A percentile compares a stretch with the other conserved stretches of the same genome.
phyloP scores from a whole-genome alignment of 2,797 vertebrate species.

The Antrozous pallidus region DNA sequence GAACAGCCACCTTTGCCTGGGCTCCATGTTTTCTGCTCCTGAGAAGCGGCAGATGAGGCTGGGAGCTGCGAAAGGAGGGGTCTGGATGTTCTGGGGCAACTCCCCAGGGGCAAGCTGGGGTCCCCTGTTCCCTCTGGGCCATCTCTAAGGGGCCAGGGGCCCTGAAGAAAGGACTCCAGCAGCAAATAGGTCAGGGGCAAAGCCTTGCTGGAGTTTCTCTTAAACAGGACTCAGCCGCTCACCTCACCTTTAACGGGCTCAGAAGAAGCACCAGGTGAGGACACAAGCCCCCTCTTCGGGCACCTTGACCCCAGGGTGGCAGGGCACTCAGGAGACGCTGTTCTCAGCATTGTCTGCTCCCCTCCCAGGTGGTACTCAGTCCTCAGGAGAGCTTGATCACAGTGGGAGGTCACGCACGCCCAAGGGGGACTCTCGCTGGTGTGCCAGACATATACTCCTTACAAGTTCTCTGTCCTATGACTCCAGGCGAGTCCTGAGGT shows the following conservation, averaged over 20 bases:
- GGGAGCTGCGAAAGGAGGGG: not conserved
- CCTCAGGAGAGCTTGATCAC: not conserved
- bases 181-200: not conserved
- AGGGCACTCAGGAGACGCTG: not conserved
- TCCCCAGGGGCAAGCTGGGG: not conserved
- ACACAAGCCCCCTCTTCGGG: not conserved
- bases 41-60: not conserved
- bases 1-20: constrained; percentile 43
- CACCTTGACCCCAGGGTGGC: not conserved
- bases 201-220: not conserved
- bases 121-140: not conserved
- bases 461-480: not conserved
- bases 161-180: not conserved
- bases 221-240: not conserved
- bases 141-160: not conserved
- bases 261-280: not conserved
- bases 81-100: not conserved
- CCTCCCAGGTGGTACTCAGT: not conserved
- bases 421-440: too few relatives aligned
- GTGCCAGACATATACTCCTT: not conserved
- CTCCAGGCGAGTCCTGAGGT: not conserved
- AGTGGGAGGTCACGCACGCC: not conserved
- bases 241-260: not conserved
- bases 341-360: not conserved
- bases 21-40: not conserved